Evolutionary conservation across 2,113 vertebrate genomes (phyloP), one percentile per base, ranked within the genome.

Genomic region (Agelaius phoeniceus): DNA sequence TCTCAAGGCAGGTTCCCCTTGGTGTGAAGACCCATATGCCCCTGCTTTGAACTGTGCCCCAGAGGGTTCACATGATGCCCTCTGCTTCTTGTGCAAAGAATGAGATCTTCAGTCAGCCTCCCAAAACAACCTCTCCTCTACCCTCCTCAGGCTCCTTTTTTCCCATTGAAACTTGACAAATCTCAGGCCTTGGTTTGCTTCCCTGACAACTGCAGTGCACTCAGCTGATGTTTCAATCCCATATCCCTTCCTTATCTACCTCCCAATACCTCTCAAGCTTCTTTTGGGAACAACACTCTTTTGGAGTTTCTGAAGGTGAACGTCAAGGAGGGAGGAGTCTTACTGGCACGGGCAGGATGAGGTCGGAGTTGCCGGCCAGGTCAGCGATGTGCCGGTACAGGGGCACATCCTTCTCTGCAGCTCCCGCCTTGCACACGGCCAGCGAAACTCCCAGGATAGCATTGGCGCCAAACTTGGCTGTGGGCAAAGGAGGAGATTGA

Each of bases 381-480:
- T 99, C 99, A 90, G 99, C 99, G 18, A 99, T 99, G 96, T 99
- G 99, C 58, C 99, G 98, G 87, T 99, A 99, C 31, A 99, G 95
- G 24, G 99, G 99, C 84, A 99, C 96, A 13, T 98, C 98, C 91
- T 98, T 98, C 97, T 99, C 99, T 1, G 98, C 98, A 24, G 99
- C 99, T 41, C 99, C 99, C 1, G 99, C 99, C 98, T 99, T 99
- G 97, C 99, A 99, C 90, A 99, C 97, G 0, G 99, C 99, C 97
- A 99, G 96, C 0, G 99, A 99, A 51, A 99, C 98, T 83, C 99
- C 99, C 80, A 99, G 98, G 97, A 99, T 99, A 68, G 98, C 98
- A 23, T 99, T 99, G 96, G 99, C 99, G 5, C 99, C 99, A 90
- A 99, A 99, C 95, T 99, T 98, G 92, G 99, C 99, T 99, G 97